A percentile compares a stretch with the other conserved stretches of the same genome.
phyloP scores from a whole-genome alignment of 2,113 vertebrate species.

The Mastomys coucha region DNA sequence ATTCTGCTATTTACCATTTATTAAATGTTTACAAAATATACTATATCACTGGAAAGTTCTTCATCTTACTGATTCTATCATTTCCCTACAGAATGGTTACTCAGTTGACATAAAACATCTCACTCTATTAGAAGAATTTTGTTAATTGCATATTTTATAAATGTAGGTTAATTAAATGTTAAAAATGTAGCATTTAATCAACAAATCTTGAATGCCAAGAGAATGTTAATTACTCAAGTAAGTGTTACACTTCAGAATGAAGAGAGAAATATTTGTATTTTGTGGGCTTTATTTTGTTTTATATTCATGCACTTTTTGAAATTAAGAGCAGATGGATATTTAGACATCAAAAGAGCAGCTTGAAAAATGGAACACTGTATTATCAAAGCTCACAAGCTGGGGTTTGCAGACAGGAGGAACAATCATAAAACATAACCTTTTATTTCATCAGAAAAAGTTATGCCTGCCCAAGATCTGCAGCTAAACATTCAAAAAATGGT shows the following conservation, averaged over 20 bases:
- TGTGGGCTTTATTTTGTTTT: neutral
- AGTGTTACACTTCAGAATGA: neutral
- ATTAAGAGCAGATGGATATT: slow-evolving; percentile 58
- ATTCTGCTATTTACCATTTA: neutral
- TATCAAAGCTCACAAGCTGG: slow-evolving; percentile 58
- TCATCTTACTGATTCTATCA: neutral
- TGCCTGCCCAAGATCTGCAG: slow-evolving; percentile 65
- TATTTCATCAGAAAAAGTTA: slow-evolving; percentile 72
- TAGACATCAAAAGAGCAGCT: slow-evolving; percentile 48
- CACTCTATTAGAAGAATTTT: slow-evolving; percentile 10
- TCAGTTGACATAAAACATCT: neutral
- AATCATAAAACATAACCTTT: slow-evolving; percentile 66
- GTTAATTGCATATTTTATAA: neutral
- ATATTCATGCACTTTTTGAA: slow-evolving; percentile 6
- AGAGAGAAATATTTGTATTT: neutral
- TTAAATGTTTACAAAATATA: neutral
- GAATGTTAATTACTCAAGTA: neutral
- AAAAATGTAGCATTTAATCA: slow-evolving; percentile 8
- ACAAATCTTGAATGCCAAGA: slow-evolving; percentile 11
- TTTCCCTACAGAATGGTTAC: neutral
- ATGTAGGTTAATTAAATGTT: neutral
- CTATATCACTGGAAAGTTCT: neutral
- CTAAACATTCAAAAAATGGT: slow-evolving; percentile 63
- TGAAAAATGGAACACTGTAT: slow-evolving; percentile 40
- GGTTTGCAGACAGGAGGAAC: slow-evolving; percentile 47